Evolutionary conservation across 2,797 vertebrate genomes (phyloP), one percentile per base, ranked within the genome.

Genomic region (Anguilla anguilla): DNA sequence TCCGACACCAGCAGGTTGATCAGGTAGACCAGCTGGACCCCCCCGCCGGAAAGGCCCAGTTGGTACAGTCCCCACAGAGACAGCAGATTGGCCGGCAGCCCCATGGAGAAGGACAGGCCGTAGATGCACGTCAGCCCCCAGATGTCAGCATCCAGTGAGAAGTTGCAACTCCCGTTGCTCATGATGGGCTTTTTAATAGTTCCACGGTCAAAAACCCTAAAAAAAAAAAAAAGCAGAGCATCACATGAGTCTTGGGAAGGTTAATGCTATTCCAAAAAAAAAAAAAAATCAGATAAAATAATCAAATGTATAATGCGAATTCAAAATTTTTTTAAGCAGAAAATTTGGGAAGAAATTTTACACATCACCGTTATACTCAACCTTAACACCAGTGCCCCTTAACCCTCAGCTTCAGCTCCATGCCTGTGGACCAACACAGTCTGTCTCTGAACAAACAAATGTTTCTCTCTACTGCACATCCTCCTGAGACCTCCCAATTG

Each of bases 21-120:
- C 90, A 96, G 96, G 92, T 95, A 96, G 87, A 96, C 94, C 88
- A 96, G 93, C 93, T 97, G 96, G 87, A 96, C 93, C 35, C 94
- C 94, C 11, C 92, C 93, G 1, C 94, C 95, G 0, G 95, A 94
- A 43, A 95, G 94, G 0, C 94, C 94, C 51, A 96, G 91, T 64
- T 96, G 95, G 92, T 96, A 96, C 82, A 97, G 87, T 67, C 96
- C 96, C 96, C 96, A 97, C 6, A 97, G 94, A 15, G 96, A 97
- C 64, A 97, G 91, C 51, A 97, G 93, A 91, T 97, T 97, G 88
- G 95, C 94, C n/a, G 96, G 96, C 17, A 97, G 95, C 35, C 96
- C 96, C 89, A 96, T 39, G 17, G 94, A 94, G 89, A 97, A 96
- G 89, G 95, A 94, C 77, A 96, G 17, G 86, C 96, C 94, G 85